Base-by-base conservation (phyloP, 2,888 invertebrate species). In the Axea sp. region DNA sequence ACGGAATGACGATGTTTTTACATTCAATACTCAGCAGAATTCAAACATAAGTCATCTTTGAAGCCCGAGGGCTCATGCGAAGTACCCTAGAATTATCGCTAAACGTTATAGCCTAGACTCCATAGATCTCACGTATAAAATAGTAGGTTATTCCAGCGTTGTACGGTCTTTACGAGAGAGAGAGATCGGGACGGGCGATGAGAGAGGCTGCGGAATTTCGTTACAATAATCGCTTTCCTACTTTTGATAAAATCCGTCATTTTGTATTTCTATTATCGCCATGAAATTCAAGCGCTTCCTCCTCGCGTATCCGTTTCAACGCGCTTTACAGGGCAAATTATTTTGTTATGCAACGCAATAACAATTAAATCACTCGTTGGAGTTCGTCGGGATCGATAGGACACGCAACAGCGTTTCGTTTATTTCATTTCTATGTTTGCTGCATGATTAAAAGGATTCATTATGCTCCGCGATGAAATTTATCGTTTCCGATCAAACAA, bases 101-200 rank as follows among this genome's bases (percentile, higher is more conserved):
- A 87, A 87, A 85, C 84, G 85, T 84, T 87, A 87, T 85, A 86
- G 86, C 87, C 86, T 86, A 87, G 86, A 82, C 82, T 83, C 86
- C 80, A 86, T 87, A 86, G 87, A 87, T 87, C 86, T 87, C 85
- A 82, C 81, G 82, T 84, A 86, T 86, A 85, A 87, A 87, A 87
- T 87, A 78, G 84, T 86, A 85, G 86, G 86, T 86, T 87, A 84
- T 81, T 80, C 53, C 62, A 60, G 49, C 41, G 68, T 45, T 72
- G 53, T 74, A 64, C 65, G 31, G 62, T 72, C 60, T 76, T 73
- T 37, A n/a, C n/a, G n/a, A 81, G 77, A 82, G 4, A 82, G 83
- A 82, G 84, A 82, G 84, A 85, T 84, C 85, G 19, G 82, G 19
- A 67, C 9, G 12, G 53, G 41, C 12, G 28, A 57, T 53, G 45